Base-by-base conservation (phyloP, 2,888 invertebrate species). In the Leuctra nigra region DNA sequence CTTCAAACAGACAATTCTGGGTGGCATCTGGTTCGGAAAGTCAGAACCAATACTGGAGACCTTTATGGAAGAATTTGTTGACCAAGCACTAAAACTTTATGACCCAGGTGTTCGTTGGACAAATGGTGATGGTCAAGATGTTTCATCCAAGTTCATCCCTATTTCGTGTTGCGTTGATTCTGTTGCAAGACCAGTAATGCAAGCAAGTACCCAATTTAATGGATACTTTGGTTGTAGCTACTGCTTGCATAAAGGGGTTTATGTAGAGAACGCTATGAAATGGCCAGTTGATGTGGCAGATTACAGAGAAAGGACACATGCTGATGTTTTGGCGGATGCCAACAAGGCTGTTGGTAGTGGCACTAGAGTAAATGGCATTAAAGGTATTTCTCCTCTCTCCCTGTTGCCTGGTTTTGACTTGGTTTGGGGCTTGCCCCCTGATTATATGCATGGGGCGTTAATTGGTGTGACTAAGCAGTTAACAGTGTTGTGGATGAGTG, bases 401-500 rank as follows among this genome's bases (percentile, higher is more conserved):
- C 23, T 13, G 9, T 39, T 58, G 9, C 38, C 39, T 4, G 9
- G 59, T 25, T 47, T 62, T 54, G 59, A 62, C 23, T 13, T 46
- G 46, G 36, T 59, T 38, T 59, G 39, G 46, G 54, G 59, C 2
- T 62, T 62, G 41, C 57, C 62, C 7, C 48, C 56, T 13, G 61
- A 62, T 46, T 36, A 58, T 16, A 53, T 56, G 47, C 61, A 62
- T 35, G 59, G 53, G n/a, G 50, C 14, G n/a, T 46, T 50, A 11
- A 29, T 55, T 9, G 55, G 59, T 4, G 56, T 58, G 14, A 56
- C 58, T 1, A 44, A 46, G 33, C 55, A 44, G 35, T 39, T 47
- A 44, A 48, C 38, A 54, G 57, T 25, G 18, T 11, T 38, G n/a
- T 56, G 44, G 53, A 52, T 29, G 14, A 24, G 9, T n/a, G 23